Conservation (phyloP, 2,888 invertebrate species). For the Formica aserva region DNA sequence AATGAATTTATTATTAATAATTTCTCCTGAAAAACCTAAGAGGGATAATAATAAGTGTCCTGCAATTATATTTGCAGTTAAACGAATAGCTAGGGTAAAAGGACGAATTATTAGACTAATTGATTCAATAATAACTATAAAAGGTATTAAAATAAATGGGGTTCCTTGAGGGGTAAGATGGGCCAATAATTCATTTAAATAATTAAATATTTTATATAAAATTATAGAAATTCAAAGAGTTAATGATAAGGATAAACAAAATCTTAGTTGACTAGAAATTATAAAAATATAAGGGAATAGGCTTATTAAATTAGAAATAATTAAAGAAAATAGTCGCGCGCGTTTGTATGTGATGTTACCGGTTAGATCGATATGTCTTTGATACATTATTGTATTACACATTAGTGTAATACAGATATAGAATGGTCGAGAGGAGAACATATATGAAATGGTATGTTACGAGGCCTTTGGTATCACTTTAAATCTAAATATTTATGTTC, state of each 20-base stretch:
- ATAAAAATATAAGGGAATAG: conserved; percentile 87
- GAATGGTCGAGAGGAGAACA: too few species aligned
- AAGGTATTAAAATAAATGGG: conserved; percentile 89
- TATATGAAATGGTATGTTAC: too few species aligned
- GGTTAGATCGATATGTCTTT: too few species aligned
- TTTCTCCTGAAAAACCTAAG: conserved; percentile 82
- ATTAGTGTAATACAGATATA: too few species aligned
- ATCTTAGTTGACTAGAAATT: not conserved
- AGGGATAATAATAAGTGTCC: conserved; percentile 85
- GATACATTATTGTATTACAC: too few species aligned
- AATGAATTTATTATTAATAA: conserved; percentile 77
- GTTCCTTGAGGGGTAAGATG: conserved; percentile 91
- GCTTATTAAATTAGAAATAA: conserved; percentile 90
- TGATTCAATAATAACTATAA: conserved; percentile 92
- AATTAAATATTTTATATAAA: conserved; percentile 62
- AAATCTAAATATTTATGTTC: too few species aligned
- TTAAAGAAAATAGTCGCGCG: not conserved
- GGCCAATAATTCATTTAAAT: conserved; percentile 89
- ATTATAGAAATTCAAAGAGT: not conserved
- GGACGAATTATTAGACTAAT: conserved; percentile 91
- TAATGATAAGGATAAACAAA: not conserved
- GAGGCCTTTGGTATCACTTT: too few species aligned
- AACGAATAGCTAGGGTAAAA: conserved; percentile 81
- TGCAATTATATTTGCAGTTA: conserved; percentile 91
- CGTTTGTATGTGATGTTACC: too few species aligned